These are phyloP conservation scores for Cotesia glomerata DNA, from an alignment of 1,140 invertebrate genomes.

Conservation along the genomic window DNA sequence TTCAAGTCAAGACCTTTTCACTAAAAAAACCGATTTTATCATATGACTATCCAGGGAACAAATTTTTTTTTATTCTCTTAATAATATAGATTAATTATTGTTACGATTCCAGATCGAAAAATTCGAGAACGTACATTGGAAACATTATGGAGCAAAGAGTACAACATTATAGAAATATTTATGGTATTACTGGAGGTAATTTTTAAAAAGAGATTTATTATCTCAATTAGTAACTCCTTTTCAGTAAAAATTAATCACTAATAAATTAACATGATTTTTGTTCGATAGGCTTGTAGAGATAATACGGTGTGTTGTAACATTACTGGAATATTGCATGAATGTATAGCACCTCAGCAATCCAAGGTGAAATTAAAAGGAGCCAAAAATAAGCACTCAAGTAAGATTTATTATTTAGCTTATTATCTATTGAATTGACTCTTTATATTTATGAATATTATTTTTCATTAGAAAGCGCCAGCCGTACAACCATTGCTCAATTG, in stretches of 20 bases:
- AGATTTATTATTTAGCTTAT: constrained; percentile 50
- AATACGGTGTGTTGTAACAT: constrained; percentile 52
- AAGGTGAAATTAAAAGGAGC: constrained; percentile 49
- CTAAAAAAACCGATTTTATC: no score
- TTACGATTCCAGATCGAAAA: constrained; percentile 61
- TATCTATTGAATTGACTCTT: neutral
- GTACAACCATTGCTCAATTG: constrained; percentile 55
- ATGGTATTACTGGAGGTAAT: constrained; percentile 66
- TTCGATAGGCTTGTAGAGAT: constrained; percentile 53
- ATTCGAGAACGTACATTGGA: constrained; percentile 66
- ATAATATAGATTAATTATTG: no score
- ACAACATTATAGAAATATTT: constrained; percentile 64
- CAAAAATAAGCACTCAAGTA: constrained; percentile 47
- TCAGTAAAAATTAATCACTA: constrained; percentile 8
- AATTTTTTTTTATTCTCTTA: no score
- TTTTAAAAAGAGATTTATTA: constrained; percentile 1
- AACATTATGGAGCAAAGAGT: constrained; percentile 66
- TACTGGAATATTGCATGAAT: constrained; percentile 57
- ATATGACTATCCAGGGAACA: no score
- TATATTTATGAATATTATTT: constrained; percentile 19
- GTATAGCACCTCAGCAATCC: constrained; percentile 51
- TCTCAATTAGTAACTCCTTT: constrained; percentile 1
- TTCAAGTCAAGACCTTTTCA: no score
- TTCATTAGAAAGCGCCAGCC: constrained; percentile 52
- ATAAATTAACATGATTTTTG: constrained; percentile 16